Evolutionary conservation across 2,888 invertebrate genomes (phyloP), one percentile per base, ranked within the genome.

Genomic region (Pheosia gnoma): DNA sequence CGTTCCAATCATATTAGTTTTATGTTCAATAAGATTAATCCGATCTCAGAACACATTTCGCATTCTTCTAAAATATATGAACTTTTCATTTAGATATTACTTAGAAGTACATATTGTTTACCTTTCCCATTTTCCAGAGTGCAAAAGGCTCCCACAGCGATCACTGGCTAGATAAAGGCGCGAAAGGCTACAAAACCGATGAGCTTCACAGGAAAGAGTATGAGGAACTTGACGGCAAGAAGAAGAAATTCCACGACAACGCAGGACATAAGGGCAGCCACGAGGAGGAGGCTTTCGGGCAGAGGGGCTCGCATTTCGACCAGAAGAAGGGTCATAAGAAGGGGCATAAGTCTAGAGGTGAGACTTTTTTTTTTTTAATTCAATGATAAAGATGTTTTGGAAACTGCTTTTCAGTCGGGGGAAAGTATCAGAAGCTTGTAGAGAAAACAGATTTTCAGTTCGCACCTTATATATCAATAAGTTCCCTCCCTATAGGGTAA

Each of bases 291-390:
- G 96, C 95, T 5, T 95, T 96, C 68, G 96, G 96, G 0, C 95
- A 95, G 59, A 95, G 96, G 72, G 95, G 95, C 0, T 95, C 95
- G 0, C 95, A 96, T 80, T 96, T 96, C 67, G 96, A 95, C 0
- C 96, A 96, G 83, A 96, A 96, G 80, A 96, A 96, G 70, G 96
- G 96, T 0, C 96, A 96, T 81, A 96, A 96, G 80, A 96, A 96
- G 75, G 96, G 96, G 5, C 96, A 96, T 79, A 96, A 96, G 82
- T 96, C 96, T 2, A 96, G 96, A 85, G 96, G 94, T 93, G 60
- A 71, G 79, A 39, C 25, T 2, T 25, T 25, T 25, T 2, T 25
- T 25, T 2, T 25, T 43, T 43, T 3, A 43, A 43, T 43, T 9
- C 9, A 25, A 25, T 43, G 43, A 43, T 43, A 9, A 6, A 43